A percentile compares a stretch with the other conserved stretches of the same genome.
These are phyloP conservation scores for Vanessa tameamea DNA, from an alignment of 1,140 invertebrate genomes.

Conservation along the genomic window DNA sequence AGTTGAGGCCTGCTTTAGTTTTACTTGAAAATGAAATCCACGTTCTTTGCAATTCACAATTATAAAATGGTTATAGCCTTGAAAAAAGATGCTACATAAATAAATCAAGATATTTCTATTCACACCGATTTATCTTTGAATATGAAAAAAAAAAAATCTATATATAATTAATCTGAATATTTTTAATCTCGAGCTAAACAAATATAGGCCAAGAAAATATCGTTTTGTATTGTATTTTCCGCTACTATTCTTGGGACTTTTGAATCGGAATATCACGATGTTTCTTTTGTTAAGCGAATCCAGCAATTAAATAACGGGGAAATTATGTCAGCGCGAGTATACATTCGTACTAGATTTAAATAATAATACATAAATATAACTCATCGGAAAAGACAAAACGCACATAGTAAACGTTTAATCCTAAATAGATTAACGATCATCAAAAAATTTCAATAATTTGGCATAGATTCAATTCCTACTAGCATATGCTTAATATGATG, in stretches of 20 bases:
- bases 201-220: slow-evolving; percentile 44
- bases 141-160: background rate
- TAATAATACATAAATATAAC: too few species aligned
- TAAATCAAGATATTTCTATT: too few species aligned
- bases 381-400: too few species aligned
- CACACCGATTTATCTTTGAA: too few species aligned
- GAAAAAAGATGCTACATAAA: too few species aligned
- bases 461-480: background rate
- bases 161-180: slow-evolving; percentile 7
- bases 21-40: too few species aligned
- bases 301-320: slow-evolving; percentile 30
- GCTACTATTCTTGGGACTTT: slow-evolving; percentile 36
- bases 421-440: too few species aligned
- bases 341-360: background rate
- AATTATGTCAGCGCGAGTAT: slow-evolving; percentile 25
- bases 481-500: background rate
- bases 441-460: too few species aligned
- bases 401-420: too few species aligned
- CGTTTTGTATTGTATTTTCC: slow-evolving; percentile 39
- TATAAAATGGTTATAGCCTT: too few species aligned
- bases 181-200: slow-evolving; percentile 45
- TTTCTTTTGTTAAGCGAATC: slow-evolving; percentile 40
- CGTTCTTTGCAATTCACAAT: too few species aligned
- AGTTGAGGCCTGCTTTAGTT: too few species aligned
- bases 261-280: slow-evolving; percentile 37